Evolutionary conservation across 2,797 vertebrate genomes (phyloP).

Genomic region (Coendou prehensilis): DNA sequence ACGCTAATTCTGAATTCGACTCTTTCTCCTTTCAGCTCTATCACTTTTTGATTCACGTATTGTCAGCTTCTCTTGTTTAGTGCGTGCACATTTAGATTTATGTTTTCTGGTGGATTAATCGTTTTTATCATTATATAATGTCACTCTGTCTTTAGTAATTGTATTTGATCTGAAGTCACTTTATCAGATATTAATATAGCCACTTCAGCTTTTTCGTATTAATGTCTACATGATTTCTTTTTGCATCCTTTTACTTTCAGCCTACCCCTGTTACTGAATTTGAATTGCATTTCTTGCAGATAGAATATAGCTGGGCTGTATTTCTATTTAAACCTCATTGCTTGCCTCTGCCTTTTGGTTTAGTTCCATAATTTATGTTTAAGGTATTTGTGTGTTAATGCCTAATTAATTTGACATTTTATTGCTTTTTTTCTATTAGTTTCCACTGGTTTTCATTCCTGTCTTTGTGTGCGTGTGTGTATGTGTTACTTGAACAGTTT

Average conservation of each 20-base stretch:
- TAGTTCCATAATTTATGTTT: conserved; percentile 33
- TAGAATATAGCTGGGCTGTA: neutral
- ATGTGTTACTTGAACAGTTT: conserved; percentile 7
- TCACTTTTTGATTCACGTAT: conserved; percentile 29
- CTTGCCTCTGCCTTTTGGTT: neutral
- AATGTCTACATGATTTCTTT: neutral
- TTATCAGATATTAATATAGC: conserved; percentile 18
- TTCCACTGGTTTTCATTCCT: neutral
- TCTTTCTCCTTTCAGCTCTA: conserved; percentile 51
- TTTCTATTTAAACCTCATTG: neutral
- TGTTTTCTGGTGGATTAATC: neutral
- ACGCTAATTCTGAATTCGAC: neutral
- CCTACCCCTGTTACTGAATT: conserved; percentile 39
- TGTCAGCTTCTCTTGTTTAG: neutral
- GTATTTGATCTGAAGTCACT: conserved; percentile 19
- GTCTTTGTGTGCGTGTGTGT: neutral
- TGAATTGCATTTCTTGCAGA: conserved; percentile 40
- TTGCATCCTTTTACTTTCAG: conserved; percentile 18
- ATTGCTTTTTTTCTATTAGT: conserved; percentile 24
- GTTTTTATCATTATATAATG: conserved; percentile 30
- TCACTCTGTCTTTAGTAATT: conserved; percentile 2
- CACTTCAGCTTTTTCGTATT: neutral
- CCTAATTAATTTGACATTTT: conserved; percentile 9
- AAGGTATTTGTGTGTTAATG: neutral
- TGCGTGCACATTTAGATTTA: conserved; percentile 1